Base-by-base conservation (phyloP, 2,113 vertebrate species). In the Oxyura jamaicensis region DNA sequence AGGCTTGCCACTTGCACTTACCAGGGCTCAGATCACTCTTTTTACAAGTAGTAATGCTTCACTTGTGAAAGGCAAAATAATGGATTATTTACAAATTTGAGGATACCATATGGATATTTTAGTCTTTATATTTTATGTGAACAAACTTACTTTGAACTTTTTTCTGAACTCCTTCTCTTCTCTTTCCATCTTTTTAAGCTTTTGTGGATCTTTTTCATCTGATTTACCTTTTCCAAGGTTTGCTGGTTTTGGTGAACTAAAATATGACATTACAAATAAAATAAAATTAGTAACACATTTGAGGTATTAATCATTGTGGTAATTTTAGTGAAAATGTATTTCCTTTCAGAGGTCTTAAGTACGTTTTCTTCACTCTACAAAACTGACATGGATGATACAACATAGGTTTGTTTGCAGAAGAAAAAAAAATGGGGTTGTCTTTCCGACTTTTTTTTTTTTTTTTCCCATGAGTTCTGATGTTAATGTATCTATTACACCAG, bases 91-190 rank as follows among this genome's bases (percentile, higher is more conserved):
- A n/a, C 18, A 72, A 55, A 52, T 55, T 29, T 50, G 12, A 90
- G 18, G 18, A 58, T 8, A 68, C 2, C 4, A 50, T 36, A 56
- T 8, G 78, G 48, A 21, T 46, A 73, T 21, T 74, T 71, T 26
- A 23, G 8, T 26, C 66, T 75, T 84, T 81, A 10, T 36, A 25
- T 71, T 87, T 74, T 59, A 59, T 56, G 6, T 41, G 22, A 80
- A 59, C 26, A 59, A 75, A 91, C 94, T 87, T 95, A 99, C 99
- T 98, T 98, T 99, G 96, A 99, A 99, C 94, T 98, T 99, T 98
- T 99, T 99, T 85, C 99, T 98, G 95, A 99, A 99, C 7, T 99
- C 99, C 96, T 98, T 99, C 94, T 99, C 99, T 92, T 99, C 99
- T 96, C 98, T 99, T 94, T 99, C 99, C 28, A 98, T 97, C 91